Evolutionary conservation across 2,888 invertebrate genomes (phyloP).

Genomic region (Pogonocherus hispidulus): DNA sequence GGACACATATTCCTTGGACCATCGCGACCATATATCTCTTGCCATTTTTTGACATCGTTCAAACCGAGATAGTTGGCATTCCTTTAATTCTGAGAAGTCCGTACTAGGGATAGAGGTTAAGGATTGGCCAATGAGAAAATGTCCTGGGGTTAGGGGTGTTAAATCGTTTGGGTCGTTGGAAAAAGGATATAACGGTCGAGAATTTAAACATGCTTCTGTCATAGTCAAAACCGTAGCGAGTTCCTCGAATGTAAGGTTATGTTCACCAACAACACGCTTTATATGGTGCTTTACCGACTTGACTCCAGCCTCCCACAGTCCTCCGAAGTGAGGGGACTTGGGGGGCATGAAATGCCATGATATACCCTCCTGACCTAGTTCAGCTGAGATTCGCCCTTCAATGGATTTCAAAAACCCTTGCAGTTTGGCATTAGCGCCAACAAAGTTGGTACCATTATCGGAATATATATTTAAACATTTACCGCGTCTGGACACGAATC

Average conservation of each 20-base stretch:
- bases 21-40: slow-evolving; percentile 6
- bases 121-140: slow-evolving; percentile 18
- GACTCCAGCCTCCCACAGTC: no score
- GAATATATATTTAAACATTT: slow-evolving; percentile 7
- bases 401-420: neutral
- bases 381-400: neutral
- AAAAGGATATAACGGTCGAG: slow-evolving; percentile 16
- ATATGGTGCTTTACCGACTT: neutral
- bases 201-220: slow-evolving; percentile 19
- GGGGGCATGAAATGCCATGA: no score
- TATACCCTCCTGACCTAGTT: neutral
- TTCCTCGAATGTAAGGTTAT: neutral
- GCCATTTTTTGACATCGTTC: slow-evolving; percentile 4
- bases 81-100: neutral
- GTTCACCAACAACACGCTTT: slow-evolving; percentile 6
- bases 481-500: slow-evolving; percentile 16
- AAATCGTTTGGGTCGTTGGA: slow-evolving; percentile 8
- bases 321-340: no score
- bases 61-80: neutral
- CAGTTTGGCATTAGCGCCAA: neutral
- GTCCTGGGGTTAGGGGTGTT: neutral
- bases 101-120: neutral
- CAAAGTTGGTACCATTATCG: neutral
- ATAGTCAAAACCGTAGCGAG: neutral
- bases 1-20: slow-evolving; percentile 14